Percentiles rank a stretch among this genome's conserved stretches.
phyloP scores from a whole-genome alignment of 1,140 invertebrate genomes.

The Aricia agestis region DNA sequence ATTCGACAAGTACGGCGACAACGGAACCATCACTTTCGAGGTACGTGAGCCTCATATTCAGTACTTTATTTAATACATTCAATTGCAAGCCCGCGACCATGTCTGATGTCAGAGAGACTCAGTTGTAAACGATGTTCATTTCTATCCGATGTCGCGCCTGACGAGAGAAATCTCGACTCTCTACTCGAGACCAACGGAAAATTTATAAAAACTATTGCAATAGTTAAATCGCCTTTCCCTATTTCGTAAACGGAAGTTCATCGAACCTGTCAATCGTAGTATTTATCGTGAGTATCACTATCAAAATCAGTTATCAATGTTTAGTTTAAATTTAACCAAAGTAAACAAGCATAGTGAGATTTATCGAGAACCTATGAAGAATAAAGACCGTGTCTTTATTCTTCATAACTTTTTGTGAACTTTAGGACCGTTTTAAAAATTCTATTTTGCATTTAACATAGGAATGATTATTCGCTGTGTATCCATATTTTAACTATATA shows the following conservation, averaged over 20 bases:
- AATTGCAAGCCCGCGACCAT: neutral
- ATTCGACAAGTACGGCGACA: conserved; percentile 79
- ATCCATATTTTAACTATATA: too few relatives aligned
- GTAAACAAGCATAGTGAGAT: conserved; percentile 15
- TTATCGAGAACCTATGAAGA: neutral
- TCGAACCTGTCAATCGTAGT: conserved; percentile 50
- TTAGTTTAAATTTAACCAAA: conserved; percentile 41
- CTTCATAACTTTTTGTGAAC: neutral
- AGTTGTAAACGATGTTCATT: neutral
- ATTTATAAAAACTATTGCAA: conserved; percentile 33
- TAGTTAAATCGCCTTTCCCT: conserved; percentile 54
- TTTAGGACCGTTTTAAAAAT: neutral
- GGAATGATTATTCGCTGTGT: too few relatives aligned
- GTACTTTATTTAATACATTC: neutral
- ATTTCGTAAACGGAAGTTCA: conserved; percentile 66
- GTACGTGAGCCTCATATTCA: conserved; percentile 38
- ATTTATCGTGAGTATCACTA: conserved; percentile 44
- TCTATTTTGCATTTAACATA: too few relatives aligned
- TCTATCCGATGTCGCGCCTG: conserved; percentile 24
- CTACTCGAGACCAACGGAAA: conserved; percentile 38
- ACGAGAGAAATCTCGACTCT: conserved; percentile 30
- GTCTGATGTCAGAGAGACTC: neutral
- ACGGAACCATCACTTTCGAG: conserved; percentile 78
- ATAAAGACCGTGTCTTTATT: too few relatives aligned
- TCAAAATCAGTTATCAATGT: conserved; percentile 52